Evolutionary conservation across 2,888 invertebrate species (phyloP).

Genomic region (Megastigmus dorsalis): DNA sequence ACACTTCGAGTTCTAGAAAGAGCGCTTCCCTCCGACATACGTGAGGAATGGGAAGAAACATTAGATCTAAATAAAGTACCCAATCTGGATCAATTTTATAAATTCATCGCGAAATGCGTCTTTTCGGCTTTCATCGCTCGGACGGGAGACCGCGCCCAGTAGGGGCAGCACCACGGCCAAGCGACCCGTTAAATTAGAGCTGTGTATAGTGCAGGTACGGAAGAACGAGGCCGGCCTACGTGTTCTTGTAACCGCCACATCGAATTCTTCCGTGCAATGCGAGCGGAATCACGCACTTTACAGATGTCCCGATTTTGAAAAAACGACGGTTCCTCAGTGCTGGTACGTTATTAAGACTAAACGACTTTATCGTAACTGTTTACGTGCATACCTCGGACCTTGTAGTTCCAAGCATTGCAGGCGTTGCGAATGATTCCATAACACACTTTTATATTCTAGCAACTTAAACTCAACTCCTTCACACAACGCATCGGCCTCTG

Average conservation of each 20-base stretch:
- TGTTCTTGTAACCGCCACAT: not conserved
- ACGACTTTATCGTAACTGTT: not conserved
- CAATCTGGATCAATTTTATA: constrained; percentile 16
- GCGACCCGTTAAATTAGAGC: no score
- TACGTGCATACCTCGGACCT: not conserved
- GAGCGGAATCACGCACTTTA: not conserved
- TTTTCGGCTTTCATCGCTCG: not conserved
- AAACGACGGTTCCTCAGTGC: not conserved
- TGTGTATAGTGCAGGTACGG: not conserved
- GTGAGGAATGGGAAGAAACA: constrained; percentile 51
- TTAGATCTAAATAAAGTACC: constrained; percentile 38
- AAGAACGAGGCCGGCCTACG: not conserved
- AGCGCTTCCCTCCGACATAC: constrained; percentile 36
- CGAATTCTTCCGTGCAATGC: not conserved
- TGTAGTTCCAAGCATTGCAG: constrained; percentile 31
- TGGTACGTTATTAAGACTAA: not conserved
- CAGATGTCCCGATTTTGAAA: not conserved
- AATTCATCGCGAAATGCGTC: not conserved
- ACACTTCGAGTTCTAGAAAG: constrained; percentile 54
- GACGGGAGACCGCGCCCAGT: not conserved
- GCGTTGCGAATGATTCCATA: not conserved
- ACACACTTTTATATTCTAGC: not conserved
- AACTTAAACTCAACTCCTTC: not conserved
- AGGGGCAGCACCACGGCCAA: not conserved
- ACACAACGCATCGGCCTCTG: no score